Evolutionary conservation across 2,113 vertebrate genomes (phyloP).

Genomic region (Lepus timidus): DNA sequence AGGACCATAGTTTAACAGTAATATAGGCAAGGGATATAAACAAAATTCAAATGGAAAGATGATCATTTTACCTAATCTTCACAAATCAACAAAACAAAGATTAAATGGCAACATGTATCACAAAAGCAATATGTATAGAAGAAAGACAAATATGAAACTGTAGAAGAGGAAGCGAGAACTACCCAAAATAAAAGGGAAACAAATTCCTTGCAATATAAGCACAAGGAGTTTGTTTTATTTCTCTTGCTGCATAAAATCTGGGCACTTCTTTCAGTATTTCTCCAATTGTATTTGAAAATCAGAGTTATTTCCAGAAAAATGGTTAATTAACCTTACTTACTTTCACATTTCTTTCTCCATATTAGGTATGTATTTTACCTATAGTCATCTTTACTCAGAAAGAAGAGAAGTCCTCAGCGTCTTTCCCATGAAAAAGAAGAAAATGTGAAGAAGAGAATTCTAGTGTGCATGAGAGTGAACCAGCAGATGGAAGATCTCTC

Average conservation of each 20-base stretch:
- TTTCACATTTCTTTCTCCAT: constrained; percentile 77
- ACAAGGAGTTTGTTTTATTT: not conserved
- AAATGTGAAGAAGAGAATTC: constrained; percentile 77
- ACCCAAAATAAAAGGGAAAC: not conserved
- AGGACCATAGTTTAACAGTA: too few species aligned
- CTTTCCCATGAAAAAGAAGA: constrained; percentile 83
- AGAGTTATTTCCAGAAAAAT: not conserved
- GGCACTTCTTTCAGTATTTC: not conserved
- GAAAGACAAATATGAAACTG: not conserved
- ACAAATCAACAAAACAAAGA: not conserved
- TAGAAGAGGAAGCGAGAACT: not conserved
- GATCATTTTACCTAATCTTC: not conserved
- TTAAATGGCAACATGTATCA: not conserved
- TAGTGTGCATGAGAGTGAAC: not conserved
- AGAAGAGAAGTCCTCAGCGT: constrained; percentile 82
- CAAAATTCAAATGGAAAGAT: too few species aligned
- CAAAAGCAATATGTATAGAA: not conserved
- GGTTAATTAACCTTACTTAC: not conserved
- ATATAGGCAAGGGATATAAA: too few species aligned
- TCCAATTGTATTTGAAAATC: not conserved
- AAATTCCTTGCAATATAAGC: not conserved
- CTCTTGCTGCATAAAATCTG: not conserved
- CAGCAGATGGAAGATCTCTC: too few species aligned
- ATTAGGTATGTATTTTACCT: constrained; percentile 88
- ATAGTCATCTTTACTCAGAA: constrained; percentile 85